Base-by-base conservation (phyloP, 1,140 invertebrate genomes). In the Maniola jurtina region DNA sequence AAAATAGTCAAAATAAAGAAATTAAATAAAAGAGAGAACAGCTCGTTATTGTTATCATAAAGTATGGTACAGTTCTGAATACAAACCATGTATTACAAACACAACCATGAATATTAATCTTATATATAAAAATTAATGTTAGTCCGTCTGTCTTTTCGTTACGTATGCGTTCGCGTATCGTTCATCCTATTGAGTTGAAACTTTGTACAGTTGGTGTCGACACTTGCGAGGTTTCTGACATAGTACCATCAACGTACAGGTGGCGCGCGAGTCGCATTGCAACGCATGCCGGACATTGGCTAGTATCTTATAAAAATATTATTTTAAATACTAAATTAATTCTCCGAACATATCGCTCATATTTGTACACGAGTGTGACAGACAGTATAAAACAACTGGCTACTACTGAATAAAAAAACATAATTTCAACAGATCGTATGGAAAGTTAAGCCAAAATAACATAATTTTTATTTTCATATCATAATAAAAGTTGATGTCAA, bases 281-380 rank as follows among this genome's bases (percentile, higher is more conserved):
- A 2, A 25, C 25, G 25, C 25, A 25, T 25, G 25, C 25, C 25
- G 25, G 25, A 4, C 5, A 45, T 45, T 45, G 10, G 13, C 42
- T 11, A n/a, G 5, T 6, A 45, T 45, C 38, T 38, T 38, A 38
- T 38, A 38, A 38, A 45, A 50, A 50, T 15, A 6, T 15, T 50
- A 50, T 1, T 15, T 6, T 50, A 50, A 55, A 35, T n/a, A 55
- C 13, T 55, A 5, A 55, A 55, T 34, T 34, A 34, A 35, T 8
- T 55, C 25, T 25, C 25, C 25, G 34, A 34, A 61, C 34, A 8
- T 5, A 45, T 47, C 48, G 42, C 50, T 10, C 7, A 25, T 42
- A 14, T 52, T 7, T 61, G 59, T 62, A 67, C 59, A 61, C 52
- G 33, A 61, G 59, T 57, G 65, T 62, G 59, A 61, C 33, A 57